phyloP scores from a whole-genome alignment of 1,140 invertebrate species.

The Paralvinella palmiformis region DNA sequence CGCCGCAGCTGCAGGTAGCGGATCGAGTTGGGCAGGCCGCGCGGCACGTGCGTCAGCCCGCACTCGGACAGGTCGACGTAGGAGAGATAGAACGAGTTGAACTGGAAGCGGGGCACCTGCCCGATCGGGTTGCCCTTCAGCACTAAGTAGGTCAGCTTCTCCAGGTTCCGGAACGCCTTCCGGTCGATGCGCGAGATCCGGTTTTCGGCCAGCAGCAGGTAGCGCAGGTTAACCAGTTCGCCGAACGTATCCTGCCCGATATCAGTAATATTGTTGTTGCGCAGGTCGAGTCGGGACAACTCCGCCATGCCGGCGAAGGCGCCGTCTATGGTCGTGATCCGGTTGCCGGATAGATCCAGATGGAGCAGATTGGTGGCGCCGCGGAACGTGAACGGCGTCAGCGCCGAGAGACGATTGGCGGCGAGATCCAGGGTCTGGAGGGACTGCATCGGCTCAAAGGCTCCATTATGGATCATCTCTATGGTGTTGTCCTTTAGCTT shows the following conservation, averaged over 20 bases:
- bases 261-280: slow-evolving; percentile 61
- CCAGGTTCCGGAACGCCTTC: slow-evolving; percentile 66
- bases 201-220: slow-evolving; percentile 76
- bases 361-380: slow-evolving; percentile 33
- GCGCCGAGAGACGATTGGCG: slow-evolving; percentile 56
- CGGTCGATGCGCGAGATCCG: slow-evolving; percentile 63
- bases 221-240: slow-evolving; percentile 62
- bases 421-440: slow-evolving; percentile 57
- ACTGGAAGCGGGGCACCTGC: slow-evolving; percentile 21
- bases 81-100: slow-evolving; percentile 20
- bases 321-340: slow-evolving; percentile 40
- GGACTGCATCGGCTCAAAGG: slow-evolving; percentile 30
- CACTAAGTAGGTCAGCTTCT: slow-evolving; percentile 68
- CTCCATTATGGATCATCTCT: slow-evolving; percentile 27
- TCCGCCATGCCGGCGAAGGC: slow-evolving; percentile 48
- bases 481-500: slow-evolving; percentile 28
- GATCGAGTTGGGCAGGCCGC: slow-evolving; percentile 75
- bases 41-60: slow-evolving; percentile 70
- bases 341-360: slow-evolving; percentile 48
- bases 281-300: slow-evolving; percentile 65
- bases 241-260: slow-evolving; percentile 57
- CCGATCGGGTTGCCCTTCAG: slow-evolving; percentile 52
- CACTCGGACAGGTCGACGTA: slow-evolving; percentile 75
- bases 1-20: slow-evolving; percentile 67
- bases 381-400: slow-evolving; percentile 52